Percentiles rank a stretch among this genome's conserved stretches.
These are phyloP conservation scores for Caenorhabditis latens DNA, from an alignment of 1,140 invertebrate species.

Conservation along the genomic window DNA sequence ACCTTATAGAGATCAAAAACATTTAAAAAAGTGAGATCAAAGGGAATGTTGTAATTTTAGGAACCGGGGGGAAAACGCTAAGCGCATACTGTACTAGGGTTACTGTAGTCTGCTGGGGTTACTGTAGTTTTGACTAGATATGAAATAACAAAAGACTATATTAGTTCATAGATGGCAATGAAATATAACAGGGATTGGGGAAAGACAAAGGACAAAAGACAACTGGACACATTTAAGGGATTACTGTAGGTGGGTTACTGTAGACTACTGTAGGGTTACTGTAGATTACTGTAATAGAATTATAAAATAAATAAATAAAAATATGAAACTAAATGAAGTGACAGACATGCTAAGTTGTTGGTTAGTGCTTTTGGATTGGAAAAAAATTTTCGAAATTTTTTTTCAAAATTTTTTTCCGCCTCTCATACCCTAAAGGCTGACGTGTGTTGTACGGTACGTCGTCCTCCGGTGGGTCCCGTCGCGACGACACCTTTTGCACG, in stretches of 20 bases:
- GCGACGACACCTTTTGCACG: background rate
- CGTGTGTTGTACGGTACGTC: conserved; percentile 20
- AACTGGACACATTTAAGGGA: background rate
- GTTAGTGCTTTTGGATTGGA: background rate
- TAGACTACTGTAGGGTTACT: background rate
- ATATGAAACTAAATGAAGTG: background rate
- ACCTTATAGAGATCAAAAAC: no score
- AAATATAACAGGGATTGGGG: background rate
- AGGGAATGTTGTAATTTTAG: no score
- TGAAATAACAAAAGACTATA: background rate
- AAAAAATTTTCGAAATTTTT: background rate
- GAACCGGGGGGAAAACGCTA: background rate
- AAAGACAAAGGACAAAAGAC: conserved; percentile 21
- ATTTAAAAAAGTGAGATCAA: no score
- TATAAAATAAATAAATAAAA: background rate
- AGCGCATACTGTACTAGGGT: background rate
- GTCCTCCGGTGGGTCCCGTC: background rate
- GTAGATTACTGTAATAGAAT: background rate
- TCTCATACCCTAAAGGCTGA: conserved; percentile 47
- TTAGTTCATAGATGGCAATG: background rate
- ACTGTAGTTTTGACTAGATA: background rate
- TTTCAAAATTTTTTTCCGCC: conserved; percentile 1
- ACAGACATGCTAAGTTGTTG: background rate
- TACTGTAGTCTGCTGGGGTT: no score
- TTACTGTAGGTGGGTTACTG: background rate